A percentile compares a stretch with the other conserved stretches of the same genome.
These are phyloP conservation scores for Noctua janthe DNA, from an alignment of 2,888 invertebrate species.

Conservation along the genomic window DNA sequence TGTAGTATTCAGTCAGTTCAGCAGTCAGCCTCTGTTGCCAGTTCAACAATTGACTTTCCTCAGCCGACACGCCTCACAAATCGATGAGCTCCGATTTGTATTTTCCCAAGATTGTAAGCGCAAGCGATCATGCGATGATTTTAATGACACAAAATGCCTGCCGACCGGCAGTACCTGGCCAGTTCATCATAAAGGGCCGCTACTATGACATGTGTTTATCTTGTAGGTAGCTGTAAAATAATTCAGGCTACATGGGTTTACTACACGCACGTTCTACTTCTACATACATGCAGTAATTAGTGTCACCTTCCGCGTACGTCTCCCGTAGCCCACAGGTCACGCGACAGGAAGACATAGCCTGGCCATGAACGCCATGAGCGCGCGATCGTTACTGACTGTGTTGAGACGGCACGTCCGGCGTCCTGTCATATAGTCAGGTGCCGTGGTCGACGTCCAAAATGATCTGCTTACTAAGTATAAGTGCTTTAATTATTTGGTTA, in stretches of 20 bases:
- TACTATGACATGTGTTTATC: neutral
- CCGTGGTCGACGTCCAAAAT: neutral
- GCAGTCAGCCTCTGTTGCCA: neutral
- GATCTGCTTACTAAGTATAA: neutral
- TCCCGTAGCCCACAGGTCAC: no score
- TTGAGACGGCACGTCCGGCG: neutral
- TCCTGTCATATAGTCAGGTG: neutral
- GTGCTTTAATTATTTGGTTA: neutral
- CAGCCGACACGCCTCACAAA: neutral
- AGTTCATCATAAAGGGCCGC: neutral
- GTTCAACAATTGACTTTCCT: conserved; percentile 4
- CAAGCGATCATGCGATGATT: neutral
- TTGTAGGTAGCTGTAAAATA: neutral
- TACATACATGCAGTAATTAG: neutral
- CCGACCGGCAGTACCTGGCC: neutral
- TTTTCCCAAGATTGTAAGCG: neutral
- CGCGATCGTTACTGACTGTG: neutral
- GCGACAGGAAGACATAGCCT: no score
- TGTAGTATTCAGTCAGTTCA: neutral
- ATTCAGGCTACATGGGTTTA: neutral
- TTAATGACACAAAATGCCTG: neutral
- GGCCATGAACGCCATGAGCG: no score
- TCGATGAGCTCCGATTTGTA: neutral
- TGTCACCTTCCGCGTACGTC: neutral
- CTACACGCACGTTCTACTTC: neutral